Conservation (phyloP, 2,113 vertebrate genomes). For the Opisthocomus hoazin region DNA sequence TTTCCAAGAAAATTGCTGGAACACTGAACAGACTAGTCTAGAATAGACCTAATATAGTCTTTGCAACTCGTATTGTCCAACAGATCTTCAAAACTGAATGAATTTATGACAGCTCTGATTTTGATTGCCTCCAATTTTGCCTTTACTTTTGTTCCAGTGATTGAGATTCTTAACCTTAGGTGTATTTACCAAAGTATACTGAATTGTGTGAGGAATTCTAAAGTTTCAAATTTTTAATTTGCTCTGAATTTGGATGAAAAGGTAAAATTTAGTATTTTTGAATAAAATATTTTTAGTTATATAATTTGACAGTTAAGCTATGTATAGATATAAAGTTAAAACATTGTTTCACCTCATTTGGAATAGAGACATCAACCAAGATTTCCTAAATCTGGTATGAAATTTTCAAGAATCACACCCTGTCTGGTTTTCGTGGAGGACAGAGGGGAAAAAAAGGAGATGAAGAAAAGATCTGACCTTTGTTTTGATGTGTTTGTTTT, state of each 20-base stretch:
- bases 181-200: neutral
- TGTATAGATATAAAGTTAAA: neutral
- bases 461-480: neutral
- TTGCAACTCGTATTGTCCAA: neutral
- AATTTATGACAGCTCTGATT: neutral
- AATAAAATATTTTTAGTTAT: neutral
- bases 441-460: neutral
- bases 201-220: neutral
- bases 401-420: neutral
- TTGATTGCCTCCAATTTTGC: neutral
- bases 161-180: neutral
- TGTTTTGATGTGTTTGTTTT: neutral
- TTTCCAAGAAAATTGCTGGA: neutral
- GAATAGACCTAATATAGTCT: neutral
- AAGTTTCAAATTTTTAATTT: neutral
- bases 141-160: neutral
- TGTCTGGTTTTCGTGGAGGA: neutral
- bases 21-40: neutral
- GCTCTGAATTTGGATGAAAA: neutral
- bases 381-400: neutral
- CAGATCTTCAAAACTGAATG: neutral
- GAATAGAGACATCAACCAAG: neutral
- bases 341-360: neutral
- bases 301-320: neutral
- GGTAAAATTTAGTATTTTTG: neutral